Percentiles rank a stretch among this genome's conserved stretches.
Conservation (phyloP, 2,797 vertebrate species). For the Syngnathus acus region DNA sequence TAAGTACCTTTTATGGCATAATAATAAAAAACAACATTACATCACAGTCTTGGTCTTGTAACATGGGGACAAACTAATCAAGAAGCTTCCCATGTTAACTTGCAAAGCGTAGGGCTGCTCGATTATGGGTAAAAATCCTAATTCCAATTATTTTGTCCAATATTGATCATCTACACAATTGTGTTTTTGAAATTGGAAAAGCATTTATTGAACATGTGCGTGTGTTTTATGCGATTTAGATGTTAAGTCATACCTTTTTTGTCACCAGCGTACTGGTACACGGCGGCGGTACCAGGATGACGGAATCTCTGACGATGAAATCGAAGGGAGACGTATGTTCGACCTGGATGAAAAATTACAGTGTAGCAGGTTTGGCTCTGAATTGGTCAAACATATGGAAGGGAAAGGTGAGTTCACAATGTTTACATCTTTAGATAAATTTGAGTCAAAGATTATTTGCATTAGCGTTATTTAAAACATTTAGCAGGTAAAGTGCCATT, state of each 20-base stretch:
- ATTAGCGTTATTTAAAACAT: not conserved
- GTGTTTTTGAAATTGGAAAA: too few species aligned
- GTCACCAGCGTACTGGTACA: constrained; percentile 82
- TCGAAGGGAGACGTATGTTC: constrained; percentile 93
- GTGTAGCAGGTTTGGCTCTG: constrained; percentile 78
- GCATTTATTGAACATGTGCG: too few species aligned
- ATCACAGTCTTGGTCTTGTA: too few species aligned
- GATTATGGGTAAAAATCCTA: too few species aligned
- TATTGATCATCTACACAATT: too few species aligned
- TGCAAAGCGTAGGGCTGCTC: too few species aligned
- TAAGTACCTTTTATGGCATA: too few species aligned
- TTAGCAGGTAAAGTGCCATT: not conserved
- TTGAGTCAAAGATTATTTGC: not conserved
- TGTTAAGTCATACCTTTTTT: not conserved
- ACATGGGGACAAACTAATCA: too few species aligned
- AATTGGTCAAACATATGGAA: constrained; percentile 89
- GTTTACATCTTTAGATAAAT: not conserved
- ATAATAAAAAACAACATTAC: too few species aligned
- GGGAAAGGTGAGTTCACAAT: constrained; percentile 81
- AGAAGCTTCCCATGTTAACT: too few species aligned
- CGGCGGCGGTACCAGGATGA: constrained; percentile 92
- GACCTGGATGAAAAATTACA: constrained; percentile 90
- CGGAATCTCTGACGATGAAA: constrained; percentile 96
- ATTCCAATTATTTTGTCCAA: too few species aligned
- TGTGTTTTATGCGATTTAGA: not conserved